phyloP scores from a whole-genome alignment of 1,140 invertebrate genomes.

The Hesperophylax magnus region DNA sequence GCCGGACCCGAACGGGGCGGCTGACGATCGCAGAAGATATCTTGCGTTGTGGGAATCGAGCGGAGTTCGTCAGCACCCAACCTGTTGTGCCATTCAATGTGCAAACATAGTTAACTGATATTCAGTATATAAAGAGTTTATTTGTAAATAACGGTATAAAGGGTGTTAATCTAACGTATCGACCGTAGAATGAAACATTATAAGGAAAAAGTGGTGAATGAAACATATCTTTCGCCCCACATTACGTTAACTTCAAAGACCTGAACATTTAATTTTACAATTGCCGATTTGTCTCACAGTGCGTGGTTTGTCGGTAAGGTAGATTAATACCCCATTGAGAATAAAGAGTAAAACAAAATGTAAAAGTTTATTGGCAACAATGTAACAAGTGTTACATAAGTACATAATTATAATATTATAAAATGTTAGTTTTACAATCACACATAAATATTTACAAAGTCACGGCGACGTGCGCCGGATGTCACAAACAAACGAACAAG shows the following conservation, averaged over 20 bases:
- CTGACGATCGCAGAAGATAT: no score
- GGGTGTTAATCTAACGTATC: background rate
- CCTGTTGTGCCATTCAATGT: constrained; percentile 10
- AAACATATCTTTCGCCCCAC: no score
- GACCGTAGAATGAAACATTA: no score
- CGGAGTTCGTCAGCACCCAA: background rate
- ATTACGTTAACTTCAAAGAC: no score
- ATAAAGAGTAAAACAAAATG: constrained; percentile 7
- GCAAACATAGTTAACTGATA: constrained; percentile 26
- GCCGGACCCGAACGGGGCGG: no score
- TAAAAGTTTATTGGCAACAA: constrained; percentile 40
- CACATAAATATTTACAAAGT: constrained; percentile 7
- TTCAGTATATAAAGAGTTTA: constrained; percentile 21
- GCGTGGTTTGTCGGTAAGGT: no score
- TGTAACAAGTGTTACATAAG: constrained; percentile 10
- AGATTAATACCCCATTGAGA: no score
- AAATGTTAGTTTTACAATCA: constrained; percentile 11
- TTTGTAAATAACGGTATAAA: constrained; percentile 5
- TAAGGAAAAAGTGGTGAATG: no score
- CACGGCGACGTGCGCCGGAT: background rate
- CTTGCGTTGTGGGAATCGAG: no score
- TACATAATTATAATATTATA: constrained; percentile 6
- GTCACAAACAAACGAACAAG: constrained; percentile 9
- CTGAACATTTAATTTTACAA: no score
- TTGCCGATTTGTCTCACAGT: no score